These are phyloP conservation scores for Rhabdomys pumilio DNA, from an alignment of 2,797 vertebrate genomes.

Conservation along the genomic window DNA sequence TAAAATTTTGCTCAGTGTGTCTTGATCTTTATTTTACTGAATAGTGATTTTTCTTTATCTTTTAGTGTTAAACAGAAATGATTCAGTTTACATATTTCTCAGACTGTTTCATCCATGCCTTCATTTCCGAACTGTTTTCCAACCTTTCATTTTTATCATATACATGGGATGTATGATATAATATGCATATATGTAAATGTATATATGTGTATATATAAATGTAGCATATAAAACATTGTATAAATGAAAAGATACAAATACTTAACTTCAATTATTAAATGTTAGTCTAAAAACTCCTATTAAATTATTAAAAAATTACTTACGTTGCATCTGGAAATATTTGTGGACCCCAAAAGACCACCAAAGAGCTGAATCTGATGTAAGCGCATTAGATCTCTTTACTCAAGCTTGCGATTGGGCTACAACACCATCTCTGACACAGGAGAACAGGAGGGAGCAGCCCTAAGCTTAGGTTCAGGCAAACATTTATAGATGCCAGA, in stretches of 20 bases:
- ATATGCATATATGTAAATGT: not conserved
- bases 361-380: not conserved
- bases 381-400: not conserved
- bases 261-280: not conserved
- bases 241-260: not conserved
- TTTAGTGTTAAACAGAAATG: not conserved
- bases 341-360: not conserved
- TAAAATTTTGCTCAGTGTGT: not conserved
- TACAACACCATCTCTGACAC: not conserved
- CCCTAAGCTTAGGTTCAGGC: not conserved
- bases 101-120: not conserved
- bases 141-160: not conserved
- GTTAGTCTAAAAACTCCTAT: not conserved
- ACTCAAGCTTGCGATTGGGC: not conserved
- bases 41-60: not conserved
- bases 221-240: not conserved
- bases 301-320: not conserved
- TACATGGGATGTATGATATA: not conserved
- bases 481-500: not conserved
- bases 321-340: not conserved
- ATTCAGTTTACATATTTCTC: not conserved
- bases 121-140: not conserved
- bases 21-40: not conserved
- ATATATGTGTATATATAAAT: not conserved
- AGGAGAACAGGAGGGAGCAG: not conserved